These are phyloP conservation scores for Falco peregrinus DNA, from an alignment of 2,797 vertebrate genomes.

Conservation along the genomic window DNA sequence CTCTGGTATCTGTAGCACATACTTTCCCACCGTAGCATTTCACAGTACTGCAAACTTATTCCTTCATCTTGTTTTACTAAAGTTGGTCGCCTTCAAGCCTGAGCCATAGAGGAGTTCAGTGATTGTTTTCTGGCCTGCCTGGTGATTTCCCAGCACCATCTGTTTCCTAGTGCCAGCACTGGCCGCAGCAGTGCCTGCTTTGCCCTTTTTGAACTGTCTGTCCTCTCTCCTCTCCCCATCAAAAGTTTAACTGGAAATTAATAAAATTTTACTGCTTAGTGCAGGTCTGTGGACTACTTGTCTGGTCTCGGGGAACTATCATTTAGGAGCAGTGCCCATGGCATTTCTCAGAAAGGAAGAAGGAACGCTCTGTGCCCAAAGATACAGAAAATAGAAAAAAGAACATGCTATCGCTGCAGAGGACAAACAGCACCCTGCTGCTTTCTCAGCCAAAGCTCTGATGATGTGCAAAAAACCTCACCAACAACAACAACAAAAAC, in stretches of 20 bases:
- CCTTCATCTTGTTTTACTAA: neutral
- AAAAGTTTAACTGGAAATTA: neutral
- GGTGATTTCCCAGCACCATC: neutral
- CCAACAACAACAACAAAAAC: accelerated
- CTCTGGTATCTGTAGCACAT: neutral
- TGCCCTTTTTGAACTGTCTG: neutral
- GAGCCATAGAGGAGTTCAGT: neutral
- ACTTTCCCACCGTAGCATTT: neutral
- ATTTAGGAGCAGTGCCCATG: neutral
- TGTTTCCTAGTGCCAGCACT: neutral
- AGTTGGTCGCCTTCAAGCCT: neutral
- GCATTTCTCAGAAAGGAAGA: neutral
- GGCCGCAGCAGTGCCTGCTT: accelerated
- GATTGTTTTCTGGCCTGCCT: neutral
- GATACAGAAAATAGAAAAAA: neutral
- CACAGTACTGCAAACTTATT: neutral
- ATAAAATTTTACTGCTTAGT: neutral
- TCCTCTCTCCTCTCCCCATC: neutral
- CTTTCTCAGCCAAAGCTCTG: neutral
- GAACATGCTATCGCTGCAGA: neutral
- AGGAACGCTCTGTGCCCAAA: neutral
- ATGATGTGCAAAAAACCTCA: neutral
- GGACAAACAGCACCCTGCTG: neutral
- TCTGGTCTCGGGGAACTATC: neutral
- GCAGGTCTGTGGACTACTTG: accelerated